phyloP scores from a whole-genome alignment of 2,113 vertebrate species.

The Zosterops japonicus region DNA sequence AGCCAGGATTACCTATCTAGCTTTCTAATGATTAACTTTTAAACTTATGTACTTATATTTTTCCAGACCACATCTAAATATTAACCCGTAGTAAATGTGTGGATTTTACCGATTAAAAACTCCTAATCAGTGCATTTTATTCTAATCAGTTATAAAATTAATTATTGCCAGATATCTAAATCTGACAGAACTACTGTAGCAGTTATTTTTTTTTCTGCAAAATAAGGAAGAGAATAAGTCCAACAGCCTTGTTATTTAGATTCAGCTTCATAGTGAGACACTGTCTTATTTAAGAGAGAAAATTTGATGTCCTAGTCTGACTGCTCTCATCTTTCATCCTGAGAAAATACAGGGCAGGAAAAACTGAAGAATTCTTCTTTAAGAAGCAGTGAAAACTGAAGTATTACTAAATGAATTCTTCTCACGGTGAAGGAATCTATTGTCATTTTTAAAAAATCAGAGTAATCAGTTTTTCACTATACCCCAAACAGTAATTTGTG shows the following conservation, averaged over 20 bases:
- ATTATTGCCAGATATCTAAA: conserved; percentile 20
- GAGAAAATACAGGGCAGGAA: neutral
- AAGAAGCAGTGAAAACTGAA: neutral
- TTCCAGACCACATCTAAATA: conserved; percentile 49
- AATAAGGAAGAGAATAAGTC: neutral
- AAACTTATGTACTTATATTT: conserved; percentile 48
- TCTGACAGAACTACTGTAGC: neutral
- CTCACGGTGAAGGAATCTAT: neutral
- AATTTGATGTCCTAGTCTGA: neutral
- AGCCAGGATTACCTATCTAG: conserved; percentile 11
- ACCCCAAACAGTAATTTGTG: neutral
- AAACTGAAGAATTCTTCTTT: neutral
- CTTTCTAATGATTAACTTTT: conserved; percentile 69
- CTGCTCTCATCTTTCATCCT: neutral
- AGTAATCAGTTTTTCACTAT: neutral
- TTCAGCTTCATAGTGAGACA: neutral
- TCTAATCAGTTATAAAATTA: conserved; percentile 50
- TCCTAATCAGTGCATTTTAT: conserved; percentile 63
- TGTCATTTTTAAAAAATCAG: neutral
- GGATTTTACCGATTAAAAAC: conserved; percentile 60
- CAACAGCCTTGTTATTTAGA: neutral
- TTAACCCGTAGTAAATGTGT: conserved; percentile 60
- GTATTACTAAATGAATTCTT: neutral
- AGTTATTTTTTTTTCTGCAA: neutral
- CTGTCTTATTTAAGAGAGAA: neutral